These are phyloP conservation scores for Mycalesis mineus DNA, from an alignment of 2,888 invertebrate genomes.

Conservation along the genomic window DNA sequence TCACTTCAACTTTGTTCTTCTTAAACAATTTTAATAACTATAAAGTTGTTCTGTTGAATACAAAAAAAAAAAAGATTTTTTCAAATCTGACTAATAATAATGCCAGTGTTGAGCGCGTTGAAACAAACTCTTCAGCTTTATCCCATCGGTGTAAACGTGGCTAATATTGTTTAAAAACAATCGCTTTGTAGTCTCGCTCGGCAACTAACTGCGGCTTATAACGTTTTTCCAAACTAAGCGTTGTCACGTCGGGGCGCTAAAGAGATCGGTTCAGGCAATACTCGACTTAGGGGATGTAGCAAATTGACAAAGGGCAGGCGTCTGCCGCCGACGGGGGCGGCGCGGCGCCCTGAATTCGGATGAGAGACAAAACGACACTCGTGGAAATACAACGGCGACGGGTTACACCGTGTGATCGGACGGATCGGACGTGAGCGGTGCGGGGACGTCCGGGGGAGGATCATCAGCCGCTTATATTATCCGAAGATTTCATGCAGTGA, in stretches of 20 bases:
- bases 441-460: too few relatives aligned
- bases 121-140: too few relatives aligned
- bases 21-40: too few relatives aligned
- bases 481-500: too few relatives aligned
- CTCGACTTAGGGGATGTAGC: constrained; percentile 26
- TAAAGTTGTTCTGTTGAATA: too few relatives aligned
- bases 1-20: too few relatives aligned
- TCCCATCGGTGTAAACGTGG: too few relatives aligned
- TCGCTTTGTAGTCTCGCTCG: background rate
- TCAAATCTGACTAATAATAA: too few relatives aligned
- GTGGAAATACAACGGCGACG: constrained; percentile 8
- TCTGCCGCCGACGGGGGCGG: constrained; percentile 32
- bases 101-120: too few relatives aligned
- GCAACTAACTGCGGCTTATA: background rate
- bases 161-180: background rate
- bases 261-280: constrained; percentile 10
- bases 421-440: too few relatives aligned
- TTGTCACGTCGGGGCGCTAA: constrained; percentile 22
- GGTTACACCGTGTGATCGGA: constrained; percentile 3
- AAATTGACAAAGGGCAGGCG: constrained; percentile 43
- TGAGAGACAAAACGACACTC: constrained; percentile 30
- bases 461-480: too few relatives aligned
- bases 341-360: constrained; percentile 39
- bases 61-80: too few relatives aligned
- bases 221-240: background rate